Percentiles rank a stretch among this genome's conserved stretches.
Conservation (phyloP, 2,113 vertebrate genomes). For the Seriola aureovittata region DNA sequence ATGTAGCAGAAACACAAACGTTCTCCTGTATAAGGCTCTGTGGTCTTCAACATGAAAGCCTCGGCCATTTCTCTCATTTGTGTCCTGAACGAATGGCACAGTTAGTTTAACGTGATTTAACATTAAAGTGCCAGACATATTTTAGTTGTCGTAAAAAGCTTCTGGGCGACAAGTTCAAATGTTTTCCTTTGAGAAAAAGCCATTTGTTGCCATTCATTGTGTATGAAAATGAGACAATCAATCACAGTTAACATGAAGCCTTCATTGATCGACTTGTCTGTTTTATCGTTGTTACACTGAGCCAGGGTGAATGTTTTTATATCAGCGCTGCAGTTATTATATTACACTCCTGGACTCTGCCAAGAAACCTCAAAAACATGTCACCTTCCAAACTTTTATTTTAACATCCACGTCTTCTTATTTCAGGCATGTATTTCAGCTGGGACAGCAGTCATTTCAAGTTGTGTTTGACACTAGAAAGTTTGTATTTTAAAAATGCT, state of each 20-base stretch:
- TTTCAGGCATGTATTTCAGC: constrained; percentile 23
- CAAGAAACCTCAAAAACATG: not conserved
- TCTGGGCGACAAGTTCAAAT: not conserved
- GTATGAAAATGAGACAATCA: constrained; percentile 9
- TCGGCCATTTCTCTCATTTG: not conserved
- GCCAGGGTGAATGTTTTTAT: not conserved
- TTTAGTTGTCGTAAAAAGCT: not conserved
- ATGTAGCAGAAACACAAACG: not conserved
- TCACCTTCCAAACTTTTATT: constrained; percentile 16
- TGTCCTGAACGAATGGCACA: not conserved
- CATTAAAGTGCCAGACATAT: not conserved
- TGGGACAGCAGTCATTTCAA: constrained; percentile 12
- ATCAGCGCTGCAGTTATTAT: not conserved
- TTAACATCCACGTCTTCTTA: constrained; percentile 18
- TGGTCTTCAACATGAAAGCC: not conserved
- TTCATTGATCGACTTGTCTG: not conserved
- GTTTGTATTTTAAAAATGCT: constrained; percentile 45
- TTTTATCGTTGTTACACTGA: not conserved
- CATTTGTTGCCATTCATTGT: not conserved
- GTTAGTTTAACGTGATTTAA: not conserved
- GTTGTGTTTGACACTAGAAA: constrained; percentile 25
- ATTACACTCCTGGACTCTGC: not conserved
- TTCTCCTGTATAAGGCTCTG: constrained; percentile 11
- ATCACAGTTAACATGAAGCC: constrained; percentile 19
- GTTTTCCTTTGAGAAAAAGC: not conserved